phyloP scores from a whole-genome alignment of 2,888 invertebrate species.

The Philopedon plagiatum region DNA sequence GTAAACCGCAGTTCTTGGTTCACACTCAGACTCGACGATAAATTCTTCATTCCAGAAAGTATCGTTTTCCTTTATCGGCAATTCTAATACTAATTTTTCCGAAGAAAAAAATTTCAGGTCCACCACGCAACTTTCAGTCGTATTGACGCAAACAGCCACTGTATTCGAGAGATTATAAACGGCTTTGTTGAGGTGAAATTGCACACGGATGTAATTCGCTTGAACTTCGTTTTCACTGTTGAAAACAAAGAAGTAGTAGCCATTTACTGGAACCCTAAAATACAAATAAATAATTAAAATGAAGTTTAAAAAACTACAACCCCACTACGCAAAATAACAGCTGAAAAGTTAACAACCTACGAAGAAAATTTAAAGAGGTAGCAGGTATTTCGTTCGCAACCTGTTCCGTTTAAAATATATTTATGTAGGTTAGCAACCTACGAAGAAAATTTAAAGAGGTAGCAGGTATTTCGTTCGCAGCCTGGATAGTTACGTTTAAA shows the following conservation, averaged over 20 bases:
- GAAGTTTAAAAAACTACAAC: too few species aligned
- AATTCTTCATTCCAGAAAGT: slow-evolving; percentile 82
- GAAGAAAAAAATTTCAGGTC: slow-evolving; percentile 79
- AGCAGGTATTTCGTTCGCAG: too few species aligned
- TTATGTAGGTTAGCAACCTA: too few species aligned
- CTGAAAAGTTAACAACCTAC: too few species aligned
- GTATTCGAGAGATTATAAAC: slow-evolving; percentile 78
- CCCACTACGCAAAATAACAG: too few species aligned
- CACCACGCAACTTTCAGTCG: slow-evolving; percentile 75
- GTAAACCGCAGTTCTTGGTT: slow-evolving; percentile 81
- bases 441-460: too few species aligned
- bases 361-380: too few species aligned
- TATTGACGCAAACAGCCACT: slow-evolving; percentile 76
- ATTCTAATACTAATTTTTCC: slow-evolving; percentile 79
- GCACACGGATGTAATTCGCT: slow-evolving; percentile 78
- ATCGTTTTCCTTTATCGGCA: slow-evolving; percentile 76
- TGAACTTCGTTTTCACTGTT: slow-evolving; percentile 86
- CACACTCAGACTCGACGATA: slow-evolving; percentile 81
- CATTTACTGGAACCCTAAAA: slow-evolving; percentile 79
- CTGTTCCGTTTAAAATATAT: too few species aligned
- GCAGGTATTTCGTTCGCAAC: too few species aligned
- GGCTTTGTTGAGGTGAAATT: slow-evolving; percentile 80
- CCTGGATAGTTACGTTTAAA: too few species aligned
- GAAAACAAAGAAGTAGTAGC: slow-evolving; percentile 88
- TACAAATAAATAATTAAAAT: background rate